Evolutionary conservation across 2,888 invertebrate species (phyloP).

Genomic region (Eupithecia inturbata): DNA sequence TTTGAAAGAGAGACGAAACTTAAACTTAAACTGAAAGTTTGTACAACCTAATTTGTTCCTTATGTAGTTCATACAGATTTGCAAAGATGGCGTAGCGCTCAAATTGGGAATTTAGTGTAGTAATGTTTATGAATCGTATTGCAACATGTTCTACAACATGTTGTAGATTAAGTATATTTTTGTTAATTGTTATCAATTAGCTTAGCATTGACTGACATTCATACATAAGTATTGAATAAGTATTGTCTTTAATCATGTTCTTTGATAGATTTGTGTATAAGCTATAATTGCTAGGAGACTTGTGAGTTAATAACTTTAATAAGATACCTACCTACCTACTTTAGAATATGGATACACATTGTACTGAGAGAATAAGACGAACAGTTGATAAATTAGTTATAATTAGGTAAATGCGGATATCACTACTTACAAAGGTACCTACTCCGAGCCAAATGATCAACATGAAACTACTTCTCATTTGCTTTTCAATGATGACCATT

Average conservation of each 20-base stretch:
- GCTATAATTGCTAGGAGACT: constrained; percentile 28
- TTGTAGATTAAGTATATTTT: constrained; percentile 38
- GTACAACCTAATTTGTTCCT: neutral
- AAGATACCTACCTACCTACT: neutral
- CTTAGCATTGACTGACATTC: constrained; percentile 47
- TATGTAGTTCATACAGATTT: constrained; percentile 39
- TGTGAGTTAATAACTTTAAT: constrained; percentile 19
- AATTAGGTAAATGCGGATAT: constrained; percentile 22
- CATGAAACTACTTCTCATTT: constrained; percentile 31
- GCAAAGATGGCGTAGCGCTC: constrained; percentile 34
- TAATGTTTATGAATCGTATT: constrained; percentile 25
- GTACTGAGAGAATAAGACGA: constrained; percentile 21
- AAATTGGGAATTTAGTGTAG: constrained; percentile 21
- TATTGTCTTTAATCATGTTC: constrained; percentile 32
- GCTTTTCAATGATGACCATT: constrained; percentile 55
- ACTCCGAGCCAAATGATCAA: neutral
- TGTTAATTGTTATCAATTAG: constrained; percentile 39
- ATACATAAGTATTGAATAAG: constrained; percentile 44
- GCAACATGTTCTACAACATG: constrained; percentile 32
- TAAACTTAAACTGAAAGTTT: neutral
- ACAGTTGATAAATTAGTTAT: constrained; percentile 24
- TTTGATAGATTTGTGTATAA: constrained; percentile 36
- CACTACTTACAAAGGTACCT: neutral
- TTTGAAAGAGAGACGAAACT: neutral
- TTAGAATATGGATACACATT: constrained; percentile 12